Base-by-base conservation (phyloP, 2,888 invertebrate genomes). In the Bombyx huttoni region DNA sequence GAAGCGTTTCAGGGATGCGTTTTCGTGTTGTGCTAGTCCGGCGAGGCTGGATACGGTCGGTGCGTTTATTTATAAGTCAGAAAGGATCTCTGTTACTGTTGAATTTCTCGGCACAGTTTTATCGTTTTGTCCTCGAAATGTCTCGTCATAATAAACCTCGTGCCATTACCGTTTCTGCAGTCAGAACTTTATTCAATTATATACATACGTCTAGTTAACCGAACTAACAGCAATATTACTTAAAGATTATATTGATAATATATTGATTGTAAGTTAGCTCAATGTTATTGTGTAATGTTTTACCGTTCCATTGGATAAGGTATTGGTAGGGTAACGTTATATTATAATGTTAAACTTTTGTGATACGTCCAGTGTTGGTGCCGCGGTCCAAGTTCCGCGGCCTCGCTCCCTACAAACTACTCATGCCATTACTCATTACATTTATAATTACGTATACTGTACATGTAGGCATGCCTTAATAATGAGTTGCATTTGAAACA, bases 271-370 rank as follows among this genome's bases (percentile, higher is more conserved):
- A 87, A 88, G 85, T 78, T 86, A 88, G 88, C 88, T 88, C 88
- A 88, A 88, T 85, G 77, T 85, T 73, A 67, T 75, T 83, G 79
- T 82, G 79, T 82, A 77, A 82, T 80, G 78, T 77, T 61, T 75
- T 79, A 81, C 86, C 86, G 88, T 86, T 87, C 87, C 86, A 86
- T 85, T 83, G 79, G 77, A 77, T 81, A 79, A 86, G 82, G 82
- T 82, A 80, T 73, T 79, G 78, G 78, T 86, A 85, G 81, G 71
- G 73, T 80, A 75, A 74, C 68, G 67, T 79, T 79, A 76, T 67
- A 40, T 40, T 40, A 12, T 40, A 40, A 40, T 75, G 64, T 73
- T 83, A 85, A 84, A 81, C 66, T 73, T 75, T 81, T 88, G 88
- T 88, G 88, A 88, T 88, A 88, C 76, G 85, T 87, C 88, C 88